phyloP scores from a whole-genome alignment of 1,140 invertebrate genomes.

The Aplysia californica region DNA sequence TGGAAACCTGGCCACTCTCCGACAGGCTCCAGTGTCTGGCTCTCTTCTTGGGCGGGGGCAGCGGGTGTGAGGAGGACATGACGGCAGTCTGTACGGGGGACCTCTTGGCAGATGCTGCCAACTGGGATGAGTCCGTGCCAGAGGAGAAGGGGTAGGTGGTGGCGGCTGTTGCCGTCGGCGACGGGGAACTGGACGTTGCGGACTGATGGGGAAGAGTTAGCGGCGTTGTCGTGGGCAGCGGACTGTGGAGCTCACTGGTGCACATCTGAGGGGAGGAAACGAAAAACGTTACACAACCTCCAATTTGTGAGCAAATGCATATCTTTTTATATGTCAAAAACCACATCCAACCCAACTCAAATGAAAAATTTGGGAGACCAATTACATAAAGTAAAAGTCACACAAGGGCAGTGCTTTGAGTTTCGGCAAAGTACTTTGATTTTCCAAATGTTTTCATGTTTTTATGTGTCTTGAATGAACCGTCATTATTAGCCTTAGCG shows the following conservation, averaged over 20 bases:
- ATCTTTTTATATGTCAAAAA: no score
- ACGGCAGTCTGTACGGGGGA: background rate
- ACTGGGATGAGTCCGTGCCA: background rate
- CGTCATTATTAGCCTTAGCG: no score
- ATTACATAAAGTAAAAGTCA: no score
- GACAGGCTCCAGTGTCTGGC: slow-evolving; percentile 33
- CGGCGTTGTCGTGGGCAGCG: background rate
- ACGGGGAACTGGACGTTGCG: background rate
- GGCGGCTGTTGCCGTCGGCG: background rate
- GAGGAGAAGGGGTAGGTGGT: background rate
- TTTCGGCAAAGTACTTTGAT: no score
- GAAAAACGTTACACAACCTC: background rate
- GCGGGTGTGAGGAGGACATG: background rate
- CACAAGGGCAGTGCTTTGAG: no score
- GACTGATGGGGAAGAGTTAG: background rate
- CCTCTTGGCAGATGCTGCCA: background rate
- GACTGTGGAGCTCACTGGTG: background rate
- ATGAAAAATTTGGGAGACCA: no score
- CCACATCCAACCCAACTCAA: no score
- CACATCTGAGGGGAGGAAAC: slow-evolving; percentile 12
- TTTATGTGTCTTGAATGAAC: no score
- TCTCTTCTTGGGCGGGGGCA: slow-evolving; percentile 31
- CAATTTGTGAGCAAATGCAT: no score
- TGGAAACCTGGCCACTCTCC: no score
- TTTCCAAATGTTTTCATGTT: no score